A percentile compares a stretch with the other conserved stretches of the same genome.
These are phyloP conservation scores for Conistra vaccinii DNA, from an alignment of 2,888 invertebrate species.

Conservation along the genomic window DNA sequence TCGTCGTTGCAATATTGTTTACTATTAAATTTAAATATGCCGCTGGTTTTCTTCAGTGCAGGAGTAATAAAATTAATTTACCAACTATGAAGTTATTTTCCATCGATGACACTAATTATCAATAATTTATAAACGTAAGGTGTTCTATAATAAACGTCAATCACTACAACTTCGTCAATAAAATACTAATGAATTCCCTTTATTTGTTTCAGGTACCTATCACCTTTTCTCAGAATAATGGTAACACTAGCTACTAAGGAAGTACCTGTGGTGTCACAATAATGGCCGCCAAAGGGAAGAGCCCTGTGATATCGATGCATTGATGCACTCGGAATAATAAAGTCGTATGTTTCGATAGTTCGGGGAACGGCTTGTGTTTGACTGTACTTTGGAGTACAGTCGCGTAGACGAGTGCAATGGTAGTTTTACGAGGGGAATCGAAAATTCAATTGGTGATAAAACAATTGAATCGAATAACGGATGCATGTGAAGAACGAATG, in stretches of 20 bases:
- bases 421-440: constrained; percentile 49
- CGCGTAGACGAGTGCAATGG: constrained; percentile 60
- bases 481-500: constrained; percentile 4
- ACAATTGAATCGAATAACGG: constrained; percentile 25
- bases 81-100: not conserved
- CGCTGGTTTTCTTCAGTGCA: not conserved
- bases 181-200: constrained; percentile 48
- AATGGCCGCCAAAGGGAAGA: constrained; percentile 61
- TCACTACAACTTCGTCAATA: not conserved
- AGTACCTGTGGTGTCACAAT: constrained; percentile 51
- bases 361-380: constrained; percentile 66
- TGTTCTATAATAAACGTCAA: not conserved
- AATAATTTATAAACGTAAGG: not conserved
- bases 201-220: constrained; percentile 81
- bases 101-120: not conserved
- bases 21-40: not conserved
- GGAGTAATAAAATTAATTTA: not conserved
- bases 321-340: constrained; percentile 66
- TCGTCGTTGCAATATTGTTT: not conserved
- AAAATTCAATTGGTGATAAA: constrained; percentile 48
- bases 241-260: constrained; percentile 65
- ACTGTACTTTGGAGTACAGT: constrained; percentile 54
- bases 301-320: constrained; percentile 57
- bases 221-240: constrained; percentile 57
- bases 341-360: constrained; percentile 55